These are phyloP conservation scores for Macrobrachium nipponense DNA, from an alignment of 1,140 invertebrate species.

Conservation along the genomic window DNA sequence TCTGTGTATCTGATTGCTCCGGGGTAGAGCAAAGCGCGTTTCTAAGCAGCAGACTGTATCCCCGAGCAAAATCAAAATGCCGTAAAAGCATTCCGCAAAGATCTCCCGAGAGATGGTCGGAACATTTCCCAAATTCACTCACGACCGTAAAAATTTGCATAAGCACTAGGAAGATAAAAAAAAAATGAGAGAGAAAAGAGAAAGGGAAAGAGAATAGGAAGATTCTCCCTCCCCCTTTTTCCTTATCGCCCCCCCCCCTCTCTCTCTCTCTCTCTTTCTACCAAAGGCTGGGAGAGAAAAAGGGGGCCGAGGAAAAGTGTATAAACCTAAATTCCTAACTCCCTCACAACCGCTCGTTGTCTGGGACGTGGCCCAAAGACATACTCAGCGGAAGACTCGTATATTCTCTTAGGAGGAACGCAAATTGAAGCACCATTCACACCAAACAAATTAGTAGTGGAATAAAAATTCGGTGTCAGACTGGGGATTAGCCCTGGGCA, in stretches of 20 bases:
- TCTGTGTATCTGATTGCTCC: no score
- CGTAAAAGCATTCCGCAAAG: no score
- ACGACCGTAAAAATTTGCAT: no score
- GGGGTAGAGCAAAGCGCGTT: not conserved
- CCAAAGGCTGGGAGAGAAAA: not conserved
- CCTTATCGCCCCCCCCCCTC: not conserved
- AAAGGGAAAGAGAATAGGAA: no score
- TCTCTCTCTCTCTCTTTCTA: not conserved
- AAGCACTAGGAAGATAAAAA: no score
- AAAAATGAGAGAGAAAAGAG: no score
- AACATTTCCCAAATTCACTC: no score
- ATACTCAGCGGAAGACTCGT: conserved; percentile 4
- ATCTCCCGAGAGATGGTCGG: no score
- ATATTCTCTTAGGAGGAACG: conserved; percentile 8
- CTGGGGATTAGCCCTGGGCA: conserved; percentile 20
- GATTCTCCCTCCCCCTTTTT: no score
- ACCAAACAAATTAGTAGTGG: conserved; percentile 37
- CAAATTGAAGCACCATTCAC: conserved; percentile 28
- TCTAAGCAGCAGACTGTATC: not conserved
- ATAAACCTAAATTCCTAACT: not conserved
- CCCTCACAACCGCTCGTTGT: not conserved
- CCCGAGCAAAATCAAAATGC: no score
- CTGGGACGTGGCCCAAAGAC: conserved; percentile 1
- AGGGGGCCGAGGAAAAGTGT: not conserved
- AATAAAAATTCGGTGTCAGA: conserved; percentile 39